phyloP scores from a whole-genome alignment of 2,113 vertebrate species.

The Thunnus maccoyii region DNA sequence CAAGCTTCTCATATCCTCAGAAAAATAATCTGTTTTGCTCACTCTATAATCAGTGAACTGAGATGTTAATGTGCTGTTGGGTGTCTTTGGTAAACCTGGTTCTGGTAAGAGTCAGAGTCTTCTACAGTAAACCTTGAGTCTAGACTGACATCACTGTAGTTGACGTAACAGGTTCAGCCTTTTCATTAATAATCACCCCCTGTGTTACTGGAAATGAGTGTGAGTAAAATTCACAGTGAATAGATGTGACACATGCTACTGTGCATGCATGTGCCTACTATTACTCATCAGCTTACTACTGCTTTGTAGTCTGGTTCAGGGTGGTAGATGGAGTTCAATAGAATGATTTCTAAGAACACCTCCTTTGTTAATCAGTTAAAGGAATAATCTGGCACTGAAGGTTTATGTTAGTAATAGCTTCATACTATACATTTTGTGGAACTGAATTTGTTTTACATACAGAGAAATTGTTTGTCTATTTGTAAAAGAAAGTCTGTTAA shows the following conservation, averaged over 20 bases:
- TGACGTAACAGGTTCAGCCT: slow-evolving; percentile 3
- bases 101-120: background rate
- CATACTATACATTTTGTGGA: background rate
- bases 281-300: background rate
- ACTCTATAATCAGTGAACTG: background rate
- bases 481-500: background rate
- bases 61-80: slow-evolving; percentile 12
- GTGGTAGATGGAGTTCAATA: background rate
- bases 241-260: slow-evolving; percentile 27
- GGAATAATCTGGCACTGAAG: background rate
- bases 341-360: too few species aligned
- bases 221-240: slow-evolving; percentile 4
- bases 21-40: slow-evolving; percentile 41
- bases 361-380: background rate
- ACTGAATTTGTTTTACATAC: background rate
- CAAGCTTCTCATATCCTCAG: slow-evolving; percentile 16
- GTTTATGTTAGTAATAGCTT: background rate
- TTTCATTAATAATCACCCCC: background rate
- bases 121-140: background rate
- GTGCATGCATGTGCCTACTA: background rate
- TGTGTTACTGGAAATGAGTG: slow-evolving; percentile 27
- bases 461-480: background rate
- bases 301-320: background rate
- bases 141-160: background rate
- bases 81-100: background rate